Evolutionary conservation across 2,888 invertebrate genomes (phyloP).

Genomic region (Clostera curtula): DNA sequence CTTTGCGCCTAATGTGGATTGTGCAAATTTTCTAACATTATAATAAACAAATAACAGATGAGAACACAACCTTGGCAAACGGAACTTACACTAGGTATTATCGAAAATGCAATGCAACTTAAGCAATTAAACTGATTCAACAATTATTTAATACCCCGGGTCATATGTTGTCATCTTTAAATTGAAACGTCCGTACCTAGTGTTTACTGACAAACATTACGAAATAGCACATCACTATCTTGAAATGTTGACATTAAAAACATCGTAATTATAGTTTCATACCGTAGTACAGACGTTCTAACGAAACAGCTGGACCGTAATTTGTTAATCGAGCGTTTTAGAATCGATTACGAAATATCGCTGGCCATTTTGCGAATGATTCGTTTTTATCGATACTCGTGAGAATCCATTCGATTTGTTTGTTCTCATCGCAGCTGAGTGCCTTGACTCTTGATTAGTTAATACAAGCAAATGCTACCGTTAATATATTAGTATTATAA

Average conservation of each 20-base stretch:
- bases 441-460: constrained; percentile 23
- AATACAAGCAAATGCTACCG: constrained; percentile 9
- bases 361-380: constrained; percentile 13
- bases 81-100: too few species aligned
- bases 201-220: too few species aligned
- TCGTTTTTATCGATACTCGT: constrained; percentile 10
- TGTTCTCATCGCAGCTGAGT: constrained; percentile 5
- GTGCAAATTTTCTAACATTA: too few species aligned
- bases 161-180: too few species aligned
- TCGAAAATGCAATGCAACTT: too few species aligned
- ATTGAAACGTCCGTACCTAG: too few species aligned
- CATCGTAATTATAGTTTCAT: constrained; percentile 4
- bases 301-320: constrained; percentile 11
- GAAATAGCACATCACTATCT: constrained; percentile 5
- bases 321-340: constrained; percentile 18
- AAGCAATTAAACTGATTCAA: too few species aligned
- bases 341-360: constrained; percentile 23
- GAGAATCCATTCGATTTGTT: constrained; percentile 15
- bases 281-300: constrained; percentile 5
- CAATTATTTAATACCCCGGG: too few species aligned
- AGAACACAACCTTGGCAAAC: too few species aligned
- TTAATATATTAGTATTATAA: not conserved
- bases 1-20: too few species aligned
- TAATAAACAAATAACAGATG: too few species aligned
- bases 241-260: not conserved